Evolutionary conservation across 30 jellyfish, hydroid and myxozoan genomes (phyloP).

Genomic region (Calvadosia cruxmelitensis): DNA sequence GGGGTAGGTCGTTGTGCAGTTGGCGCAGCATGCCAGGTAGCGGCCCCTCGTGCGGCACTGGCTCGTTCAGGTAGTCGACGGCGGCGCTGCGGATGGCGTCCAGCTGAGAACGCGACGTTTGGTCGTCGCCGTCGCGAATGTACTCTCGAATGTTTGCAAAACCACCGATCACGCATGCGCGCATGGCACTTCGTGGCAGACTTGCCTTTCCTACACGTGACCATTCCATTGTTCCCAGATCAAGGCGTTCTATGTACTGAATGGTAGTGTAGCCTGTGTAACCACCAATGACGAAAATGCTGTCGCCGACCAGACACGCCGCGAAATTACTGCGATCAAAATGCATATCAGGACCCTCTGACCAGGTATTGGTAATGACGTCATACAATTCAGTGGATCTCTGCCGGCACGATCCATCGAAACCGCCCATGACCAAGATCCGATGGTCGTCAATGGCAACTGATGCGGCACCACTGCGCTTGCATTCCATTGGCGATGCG

Average conservation of each 20-base stretch:
- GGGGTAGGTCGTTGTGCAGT: neutral
- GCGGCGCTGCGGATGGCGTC: neutral
- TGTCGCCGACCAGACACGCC: slow-evolving; percentile 33
- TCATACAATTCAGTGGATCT: slow-evolving; percentile 54
- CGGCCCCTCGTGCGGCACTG: neutral
- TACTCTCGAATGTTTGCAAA: neutral
- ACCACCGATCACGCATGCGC: slow-evolving; percentile 25
- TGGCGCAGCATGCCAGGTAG: neutral
- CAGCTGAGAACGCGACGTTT: neutral
- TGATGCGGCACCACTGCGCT: slow-evolving; percentile 82
- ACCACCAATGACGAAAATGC: slow-evolving; percentile 69
- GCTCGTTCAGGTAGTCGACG: neutral
- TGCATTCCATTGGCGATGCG: slow-evolving; percentile 37
- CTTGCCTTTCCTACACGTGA: slow-evolving; percentile 14
- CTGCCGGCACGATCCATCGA: slow-evolving; percentile 50
- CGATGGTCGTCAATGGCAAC: slow-evolving; percentile 50
- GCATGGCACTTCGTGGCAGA: slow-evolving; percentile 56
- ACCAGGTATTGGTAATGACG: slow-evolving; percentile 35
- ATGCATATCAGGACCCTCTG: slow-evolving; percentile 55
- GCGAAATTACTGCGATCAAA: slow-evolving; percentile 72
- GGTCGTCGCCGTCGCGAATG: neutral
- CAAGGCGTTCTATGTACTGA: slow-evolving; percentile 33
- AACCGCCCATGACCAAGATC: slow-evolving; percentile 68
- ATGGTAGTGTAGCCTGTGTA: slow-evolving; percentile 59
- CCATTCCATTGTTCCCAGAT: slow-evolving; percentile 16